Evolutionary conservation across 2,113 vertebrate species (phyloP).

Genomic region (Pollachius pollachius): DNA sequence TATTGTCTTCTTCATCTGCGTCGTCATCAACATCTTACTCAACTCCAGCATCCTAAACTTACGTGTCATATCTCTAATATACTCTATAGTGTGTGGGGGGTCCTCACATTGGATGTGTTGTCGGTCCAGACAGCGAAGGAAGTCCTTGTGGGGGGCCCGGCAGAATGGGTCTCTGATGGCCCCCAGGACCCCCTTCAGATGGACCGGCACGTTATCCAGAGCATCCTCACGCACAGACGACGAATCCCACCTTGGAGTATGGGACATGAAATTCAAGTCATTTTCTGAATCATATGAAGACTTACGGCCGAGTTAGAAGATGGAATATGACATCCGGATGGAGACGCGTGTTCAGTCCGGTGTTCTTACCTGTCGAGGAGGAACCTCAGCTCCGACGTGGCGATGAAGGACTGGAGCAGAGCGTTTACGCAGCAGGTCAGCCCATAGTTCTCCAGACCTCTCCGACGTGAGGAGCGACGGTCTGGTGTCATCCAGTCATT

Average conservation of each 20-base stretch:
- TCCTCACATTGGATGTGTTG: slow-evolving; percentile 57
- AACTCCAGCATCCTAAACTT: no score
- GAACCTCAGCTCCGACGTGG: slow-evolving; percentile 60
- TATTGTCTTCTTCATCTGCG: background rate
- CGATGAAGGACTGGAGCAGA: slow-evolving; percentile 67
- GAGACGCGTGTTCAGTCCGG: background rate
- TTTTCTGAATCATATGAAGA: background rate
- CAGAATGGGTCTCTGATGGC: slow-evolving; percentile 41
- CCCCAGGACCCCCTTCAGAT: slow-evolving; percentile 51
- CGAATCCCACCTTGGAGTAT: slow-evolving; percentile 55
- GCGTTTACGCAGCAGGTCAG: slow-evolving; percentile 73
- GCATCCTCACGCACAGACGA: background rate
- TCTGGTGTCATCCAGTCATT: no score
- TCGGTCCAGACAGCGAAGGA: slow-evolving; percentile 64
- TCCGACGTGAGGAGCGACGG: slow-evolving; percentile 40
- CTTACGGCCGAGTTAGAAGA: background rate
- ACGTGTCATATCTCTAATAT: background rate
- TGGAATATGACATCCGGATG: background rate
- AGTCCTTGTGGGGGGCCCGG: slow-evolving; percentile 31
- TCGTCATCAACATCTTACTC: background rate
- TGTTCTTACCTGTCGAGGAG: slow-evolving; percentile 55
- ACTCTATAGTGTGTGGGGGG: background rate
- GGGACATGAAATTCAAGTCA: slow-evolving; percentile 11
- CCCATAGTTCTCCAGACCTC: slow-evolving; percentile 61
- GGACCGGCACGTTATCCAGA: slow-evolving; percentile 39